A percentile compares a stretch with the other conserved stretches of the same genome.
phyloP scores from a whole-genome alignment of 1,140 invertebrate species.

The Trichonephila clavata region DNA sequence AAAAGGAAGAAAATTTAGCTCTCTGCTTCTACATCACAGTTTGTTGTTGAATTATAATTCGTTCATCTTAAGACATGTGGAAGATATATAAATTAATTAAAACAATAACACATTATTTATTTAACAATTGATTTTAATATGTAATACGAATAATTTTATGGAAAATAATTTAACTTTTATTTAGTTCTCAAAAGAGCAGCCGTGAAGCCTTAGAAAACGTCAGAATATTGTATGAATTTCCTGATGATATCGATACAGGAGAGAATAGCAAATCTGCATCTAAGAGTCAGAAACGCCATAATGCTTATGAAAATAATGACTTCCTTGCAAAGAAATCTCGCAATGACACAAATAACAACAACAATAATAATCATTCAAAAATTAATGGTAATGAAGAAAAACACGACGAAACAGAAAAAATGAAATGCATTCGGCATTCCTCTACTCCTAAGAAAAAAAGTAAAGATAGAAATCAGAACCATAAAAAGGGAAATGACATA shows the following conservation, averaged over 20 bases:
- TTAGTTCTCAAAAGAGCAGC: background rate
- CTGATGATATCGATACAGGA: slow-evolving; percentile 7
- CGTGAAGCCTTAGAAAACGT: background rate
- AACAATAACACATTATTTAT: background rate
- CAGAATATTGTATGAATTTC: slow-evolving; percentile 31
- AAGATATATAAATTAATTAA: too few relatives aligned
- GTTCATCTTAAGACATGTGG: too few relatives aligned
- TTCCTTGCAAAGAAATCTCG: background rate
- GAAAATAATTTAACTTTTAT: background rate
- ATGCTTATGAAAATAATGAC: background rate
- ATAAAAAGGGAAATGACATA: background rate
- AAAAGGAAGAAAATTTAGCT: too few relatives aligned
- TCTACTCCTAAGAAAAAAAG: background rate
- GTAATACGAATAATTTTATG: too few relatives aligned
- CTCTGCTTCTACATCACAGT: too few relatives aligned
- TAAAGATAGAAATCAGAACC: background rate
- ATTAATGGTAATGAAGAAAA: background rate
- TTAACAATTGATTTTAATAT: background rate
- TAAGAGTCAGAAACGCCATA: background rate
- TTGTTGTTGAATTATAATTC: too few relatives aligned
- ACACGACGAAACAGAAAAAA: background rate
- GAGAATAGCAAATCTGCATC: background rate
- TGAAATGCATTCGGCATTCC: background rate
- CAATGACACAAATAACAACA: background rate
- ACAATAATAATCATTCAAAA: background rate